phyloP scores from a whole-genome alignment of 2,888 invertebrate species.

The Drosophila melanosoma region DNA sequence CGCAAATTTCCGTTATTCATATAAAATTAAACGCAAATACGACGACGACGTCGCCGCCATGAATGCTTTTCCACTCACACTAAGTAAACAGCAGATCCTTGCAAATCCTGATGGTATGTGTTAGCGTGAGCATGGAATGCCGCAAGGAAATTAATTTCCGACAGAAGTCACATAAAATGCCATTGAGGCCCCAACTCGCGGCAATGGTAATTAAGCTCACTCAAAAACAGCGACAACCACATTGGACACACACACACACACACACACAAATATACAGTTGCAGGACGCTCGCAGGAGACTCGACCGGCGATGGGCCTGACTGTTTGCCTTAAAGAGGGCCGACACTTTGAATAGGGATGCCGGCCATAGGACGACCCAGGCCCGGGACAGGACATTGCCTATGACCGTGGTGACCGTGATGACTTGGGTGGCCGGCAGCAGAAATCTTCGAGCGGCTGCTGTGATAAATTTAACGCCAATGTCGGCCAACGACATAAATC shows the following conservation, averaged over 20 bases:
- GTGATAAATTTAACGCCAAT: conserved; percentile 78
- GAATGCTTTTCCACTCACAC: conserved; percentile 44
- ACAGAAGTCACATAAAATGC: conserved; percentile 77
- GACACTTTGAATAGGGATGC: conserved; percentile 68
- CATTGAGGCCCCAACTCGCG: conserved; percentile 65
- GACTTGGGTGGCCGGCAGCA: conserved; percentile 32
- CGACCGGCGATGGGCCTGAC: conserved; percentile 26
- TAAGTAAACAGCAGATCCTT: conserved; percentile 42
- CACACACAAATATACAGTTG: conserved; percentile 2
- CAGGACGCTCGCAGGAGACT: conserved; percentile 19
- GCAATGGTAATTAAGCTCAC: conserved; percentile 75
- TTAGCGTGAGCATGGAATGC: conserved; percentile 42
- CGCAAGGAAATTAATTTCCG: conserved; percentile 79
- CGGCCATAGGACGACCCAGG: conserved; percentile 48
- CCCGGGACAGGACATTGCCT: conserved; percentile 35
- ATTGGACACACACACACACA: conserved; percentile 12
- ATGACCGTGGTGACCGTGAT: conserved; percentile 16
- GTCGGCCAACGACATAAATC: conserved; percentile 77
- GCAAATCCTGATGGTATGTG: conserved; percentile 19
- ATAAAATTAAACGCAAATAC: conserved; percentile 75
- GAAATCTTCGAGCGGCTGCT: conserved; percentile 63
- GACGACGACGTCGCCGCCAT: conserved; percentile 22
- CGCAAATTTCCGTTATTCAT: conserved; percentile 79
- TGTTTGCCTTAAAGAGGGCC: conserved; percentile 71
- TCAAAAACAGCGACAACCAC: conserved; percentile 48